Evolutionary conservation across 2,113 vertebrate genomes (phyloP), one percentile per base, ranked within the genome.

Genomic region (Callipepla californica): DNA sequence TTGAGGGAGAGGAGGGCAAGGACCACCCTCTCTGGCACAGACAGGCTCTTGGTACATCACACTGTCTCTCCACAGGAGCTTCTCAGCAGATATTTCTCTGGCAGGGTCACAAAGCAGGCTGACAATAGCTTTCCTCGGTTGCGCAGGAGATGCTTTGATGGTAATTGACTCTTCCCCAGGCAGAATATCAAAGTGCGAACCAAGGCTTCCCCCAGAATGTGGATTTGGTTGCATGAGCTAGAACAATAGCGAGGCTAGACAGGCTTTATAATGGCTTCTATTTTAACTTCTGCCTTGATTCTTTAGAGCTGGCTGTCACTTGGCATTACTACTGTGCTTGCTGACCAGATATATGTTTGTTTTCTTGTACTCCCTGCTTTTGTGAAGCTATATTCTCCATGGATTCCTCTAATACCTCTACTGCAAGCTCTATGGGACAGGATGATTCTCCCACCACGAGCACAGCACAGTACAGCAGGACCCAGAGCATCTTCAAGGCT

Each of bases 261-360:
- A 93, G 82, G 67, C 87, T 68, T 90, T 61, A 65, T 89, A 94
- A 83, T 85, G 68, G 78, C 67, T 94, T 73, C 82, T 88, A 79
- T 84, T 96, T 94, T 92, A 96, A 95, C 73, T 93, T 91, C 83
- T 90, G 80, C 25, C 61, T 95, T 87, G 65, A 87, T 82, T 84
- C 92, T 83, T 92, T 5, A 85, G 65, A 87, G 62, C 36, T 87
- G 89, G 45, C 78, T 95, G 89, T 94, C 87, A 80, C 82, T 93
- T 81, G 80, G 76, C 80, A 81, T 94, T 92, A 90, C 53, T 42
- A n/a, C 47, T 0, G 1, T 48, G 73, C 76, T 83, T 90, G 57
- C 87, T 90, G 91, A 92, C 87, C 65, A 73, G 76, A 0, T 0
- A 50, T 63, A 53, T 3, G 25, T 68, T 85, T 91, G 73, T 86